phyloP scores from a whole-genome alignment of 2,113 vertebrate species.

The Myotis yumanensis region DNA sequence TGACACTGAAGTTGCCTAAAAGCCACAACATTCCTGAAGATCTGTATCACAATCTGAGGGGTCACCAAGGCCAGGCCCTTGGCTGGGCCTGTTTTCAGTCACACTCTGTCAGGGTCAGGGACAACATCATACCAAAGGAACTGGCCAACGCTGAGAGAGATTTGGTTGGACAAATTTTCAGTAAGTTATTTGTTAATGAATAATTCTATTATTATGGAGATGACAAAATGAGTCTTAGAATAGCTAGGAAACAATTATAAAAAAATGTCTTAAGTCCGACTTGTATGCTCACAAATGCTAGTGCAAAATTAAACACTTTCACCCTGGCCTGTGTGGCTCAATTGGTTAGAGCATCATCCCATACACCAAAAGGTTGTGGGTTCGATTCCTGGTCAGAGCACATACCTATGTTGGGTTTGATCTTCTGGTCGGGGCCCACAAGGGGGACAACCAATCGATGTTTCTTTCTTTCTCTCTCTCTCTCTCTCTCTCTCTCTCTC shows the following conservation, averaged over 20 bases:
- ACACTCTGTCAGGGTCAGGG: background rate
- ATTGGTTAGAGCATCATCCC: background rate
- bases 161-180: background rate
- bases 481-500: too few relatives aligned
- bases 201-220: background rate
- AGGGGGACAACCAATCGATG: too few relatives aligned
- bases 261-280: background rate
- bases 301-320: background rate
- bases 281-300: background rate
- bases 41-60: background rate
- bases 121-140: background rate
- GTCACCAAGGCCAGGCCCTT: background rate
- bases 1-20: background rate
- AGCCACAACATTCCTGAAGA: conserved; percentile 22
- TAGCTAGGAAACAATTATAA: background rate
- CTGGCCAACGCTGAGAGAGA: background rate
- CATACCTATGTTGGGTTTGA: background rate
- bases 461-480: too few relatives aligned
- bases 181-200: conserved; percentile 34
- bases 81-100: background rate
- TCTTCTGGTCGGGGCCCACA: background rate
- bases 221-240: conserved; percentile 27
- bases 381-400: background rate
- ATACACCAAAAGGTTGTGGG: background rate
- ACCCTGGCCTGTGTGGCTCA: background rate